phyloP scores from a whole-genome alignment of 2,888 invertebrate genomes.

The Spodoptera picta region DNA sequence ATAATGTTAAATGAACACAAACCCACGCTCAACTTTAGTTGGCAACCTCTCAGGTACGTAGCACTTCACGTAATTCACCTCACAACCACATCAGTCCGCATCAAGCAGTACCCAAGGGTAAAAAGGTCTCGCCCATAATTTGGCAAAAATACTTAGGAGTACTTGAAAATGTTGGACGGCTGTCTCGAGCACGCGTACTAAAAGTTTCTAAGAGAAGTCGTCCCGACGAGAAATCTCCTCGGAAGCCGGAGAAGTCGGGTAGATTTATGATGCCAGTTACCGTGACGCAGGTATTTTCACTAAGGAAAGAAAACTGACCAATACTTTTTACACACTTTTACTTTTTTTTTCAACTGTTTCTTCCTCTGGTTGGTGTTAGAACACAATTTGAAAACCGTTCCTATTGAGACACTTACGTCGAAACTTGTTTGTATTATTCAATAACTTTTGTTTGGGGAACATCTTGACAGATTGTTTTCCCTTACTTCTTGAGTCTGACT shows the following conservation, averaged over 20 bases:
- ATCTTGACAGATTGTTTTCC: slow-evolving; percentile 14
- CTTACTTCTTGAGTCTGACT: slow-evolving; percentile 8
- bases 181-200: slow-evolving; percentile 77
- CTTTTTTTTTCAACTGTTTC: slow-evolving; percentile 49
- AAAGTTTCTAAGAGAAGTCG: slow-evolving; percentile 76
- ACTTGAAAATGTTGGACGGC: slow-evolving; percentile 72
- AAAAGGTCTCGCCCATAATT: slow-evolving; percentile 66
- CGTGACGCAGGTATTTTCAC: slow-evolving; percentile 82
- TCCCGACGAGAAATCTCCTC: slow-evolving; percentile 80
- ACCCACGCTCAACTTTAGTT: background rate
- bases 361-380: slow-evolving; percentile 24
- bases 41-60: slow-evolving; percentile 6
- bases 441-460: slow-evolving; percentile 16
- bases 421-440: slow-evolving; percentile 22
- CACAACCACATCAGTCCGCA: slow-evolving; percentile 24
- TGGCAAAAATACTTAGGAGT: slow-evolving; percentile 70
- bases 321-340: slow-evolving; percentile 65
- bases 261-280: slow-evolving; percentile 84
- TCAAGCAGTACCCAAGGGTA: slow-evolving; percentile 33
- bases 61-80: slow-evolving; percentile 22
- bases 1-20: background rate
- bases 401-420: slow-evolving; percentile 22
- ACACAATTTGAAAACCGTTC: slow-evolving; percentile 36
- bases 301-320: slow-evolving; percentile 71
- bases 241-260: slow-evolving; percentile 67